Conservation (phyloP, 2,113 vertebrate genomes). For the Pristiophorus japonicus region DNA sequence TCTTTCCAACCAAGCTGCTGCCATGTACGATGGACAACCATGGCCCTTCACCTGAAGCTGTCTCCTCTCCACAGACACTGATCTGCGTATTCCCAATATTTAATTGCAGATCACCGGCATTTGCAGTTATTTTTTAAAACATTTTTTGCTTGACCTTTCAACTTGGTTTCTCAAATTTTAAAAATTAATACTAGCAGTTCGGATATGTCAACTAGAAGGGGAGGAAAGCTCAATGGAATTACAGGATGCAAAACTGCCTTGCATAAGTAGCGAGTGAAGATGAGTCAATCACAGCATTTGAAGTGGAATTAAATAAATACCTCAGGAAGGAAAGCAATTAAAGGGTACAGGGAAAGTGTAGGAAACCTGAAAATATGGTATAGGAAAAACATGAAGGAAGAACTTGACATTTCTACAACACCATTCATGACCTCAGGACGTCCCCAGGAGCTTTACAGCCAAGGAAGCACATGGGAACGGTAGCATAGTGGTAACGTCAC, state of each 20-base stretch:
- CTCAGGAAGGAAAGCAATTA: background rate
- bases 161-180: too few relatives aligned
- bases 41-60: too few relatives aligned
- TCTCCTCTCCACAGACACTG: too few relatives aligned
- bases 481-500: too few relatives aligned
- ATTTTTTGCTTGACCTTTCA: background rate
- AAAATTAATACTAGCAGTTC: background rate
- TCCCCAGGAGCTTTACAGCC: background rate
- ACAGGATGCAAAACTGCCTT: background rate
- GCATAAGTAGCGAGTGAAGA: background rate
- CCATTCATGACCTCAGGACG: too few relatives aligned
- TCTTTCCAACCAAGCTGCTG: too few relatives aligned
- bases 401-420: too few relatives aligned
- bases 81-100: background rate
- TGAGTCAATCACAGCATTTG: background rate
- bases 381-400: too few relatives aligned
- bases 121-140: background rate
- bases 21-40: too few relatives aligned
- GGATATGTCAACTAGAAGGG: too few relatives aligned
- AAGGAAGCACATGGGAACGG: too few relatives aligned
- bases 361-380: background rate
- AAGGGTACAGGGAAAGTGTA: background rate
- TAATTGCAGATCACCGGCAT: background rate
- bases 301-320: background rate
- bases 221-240: background rate